Evolutionary conservation across 2,797 vertebrate species (phyloP).

Genomic region (Hippoglossus hippoglossus): DNA sequence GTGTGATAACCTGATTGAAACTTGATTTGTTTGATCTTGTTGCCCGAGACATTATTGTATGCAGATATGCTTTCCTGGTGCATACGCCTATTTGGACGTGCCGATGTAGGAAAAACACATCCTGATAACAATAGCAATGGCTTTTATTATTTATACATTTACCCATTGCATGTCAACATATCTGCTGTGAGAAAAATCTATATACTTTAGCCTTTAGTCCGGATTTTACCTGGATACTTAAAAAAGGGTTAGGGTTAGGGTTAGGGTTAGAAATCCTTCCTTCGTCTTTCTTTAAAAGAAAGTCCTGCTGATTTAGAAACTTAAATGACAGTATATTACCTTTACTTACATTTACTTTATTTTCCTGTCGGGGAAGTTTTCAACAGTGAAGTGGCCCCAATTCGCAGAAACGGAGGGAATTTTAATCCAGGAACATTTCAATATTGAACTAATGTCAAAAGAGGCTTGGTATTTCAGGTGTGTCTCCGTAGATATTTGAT

Average conservation of each 20-base stretch:
- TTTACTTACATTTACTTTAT: no score
- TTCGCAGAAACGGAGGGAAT: not conserved
- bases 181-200: not conserved
- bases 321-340: no score
- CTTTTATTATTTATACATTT: no score
- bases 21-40: constrained; percentile 28
- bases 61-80: not conserved
- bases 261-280: no score
- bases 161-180: no score
- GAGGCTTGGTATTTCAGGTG: constrained; percentile 12
- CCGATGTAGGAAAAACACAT: not conserved
- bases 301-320: not conserved
- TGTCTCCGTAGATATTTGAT: not conserved
- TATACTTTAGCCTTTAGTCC: constrained; percentile 13
- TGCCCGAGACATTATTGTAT: constrained; percentile 1
- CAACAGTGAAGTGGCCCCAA: no score
- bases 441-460: not conserved
- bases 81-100: not conserved
- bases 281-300: no score
- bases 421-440: no score
- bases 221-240: constrained; percentile 15
- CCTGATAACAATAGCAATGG: not conserved
- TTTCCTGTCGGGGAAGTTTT: no score
- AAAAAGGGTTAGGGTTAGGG: no score
- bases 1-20: not conserved